Percentiles rank a stretch among this genome's conserved stretches.
Conservation (phyloP, 2,797 vertebrate species). For the Etheostoma nigrum region DNA sequence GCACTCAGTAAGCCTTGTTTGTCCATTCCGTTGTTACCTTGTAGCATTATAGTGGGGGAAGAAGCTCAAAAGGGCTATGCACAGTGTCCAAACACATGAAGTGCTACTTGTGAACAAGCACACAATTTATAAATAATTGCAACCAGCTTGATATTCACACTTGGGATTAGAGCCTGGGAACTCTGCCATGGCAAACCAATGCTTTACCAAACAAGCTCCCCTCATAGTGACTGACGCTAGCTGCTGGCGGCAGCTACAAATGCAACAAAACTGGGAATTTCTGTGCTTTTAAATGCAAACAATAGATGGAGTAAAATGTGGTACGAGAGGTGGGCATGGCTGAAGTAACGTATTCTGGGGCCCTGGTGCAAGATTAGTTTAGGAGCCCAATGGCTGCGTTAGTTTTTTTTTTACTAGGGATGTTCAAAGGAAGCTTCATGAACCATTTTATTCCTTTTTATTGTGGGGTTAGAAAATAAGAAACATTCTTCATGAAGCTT, state of each 20-base stretch:
- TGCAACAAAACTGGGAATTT: neutral
- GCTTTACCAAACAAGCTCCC: constrained; percentile 16
- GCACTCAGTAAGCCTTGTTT: neutral
- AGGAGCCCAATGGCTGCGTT: neutral
- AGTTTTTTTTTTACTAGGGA: neutral
- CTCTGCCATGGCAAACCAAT: constrained; percentile 22
- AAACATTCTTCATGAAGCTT: too few species aligned
- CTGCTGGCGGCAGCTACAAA: constrained; percentile 3
- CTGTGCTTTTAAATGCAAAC: constrained; percentile 7
- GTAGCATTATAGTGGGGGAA: constrained; percentile 3
- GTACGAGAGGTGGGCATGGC: neutral
- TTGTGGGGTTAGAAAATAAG: too few species aligned
- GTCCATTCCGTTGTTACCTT: constrained; percentile 4
- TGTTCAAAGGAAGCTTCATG: too few species aligned
- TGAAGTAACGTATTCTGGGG: neutral
- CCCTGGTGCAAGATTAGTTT: too few species aligned
- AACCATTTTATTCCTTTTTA: too few species aligned
- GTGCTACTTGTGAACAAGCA: constrained; percentile 32
- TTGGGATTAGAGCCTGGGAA: constrained; percentile 22
- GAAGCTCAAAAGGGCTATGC: constrained; percentile 1
- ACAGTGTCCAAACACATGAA: constrained; percentile 21
- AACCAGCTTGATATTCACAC: constrained; percentile 23
- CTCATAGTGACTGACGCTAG: constrained; percentile 5
- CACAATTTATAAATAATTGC: constrained; percentile 24
- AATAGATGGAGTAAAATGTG: neutral